These are phyloP conservation scores for Tangara arthus DNA, from an alignment of 2,797 vertebrate species.

Conservation along the genomic window DNA sequence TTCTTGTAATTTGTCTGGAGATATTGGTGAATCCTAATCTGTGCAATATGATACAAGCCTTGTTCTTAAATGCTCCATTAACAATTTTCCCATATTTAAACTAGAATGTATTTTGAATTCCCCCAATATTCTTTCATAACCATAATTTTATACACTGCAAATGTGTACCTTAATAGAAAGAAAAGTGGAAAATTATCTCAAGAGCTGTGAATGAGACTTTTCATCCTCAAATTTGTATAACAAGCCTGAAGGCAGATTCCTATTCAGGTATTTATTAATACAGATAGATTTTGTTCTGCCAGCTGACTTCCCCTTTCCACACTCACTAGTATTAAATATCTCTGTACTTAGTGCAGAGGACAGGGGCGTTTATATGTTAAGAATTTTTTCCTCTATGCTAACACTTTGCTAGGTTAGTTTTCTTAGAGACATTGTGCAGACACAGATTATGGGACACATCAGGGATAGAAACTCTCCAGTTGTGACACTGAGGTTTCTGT, in stretches of 20 bases:
- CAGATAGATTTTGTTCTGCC: neutral
- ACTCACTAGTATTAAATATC: neutral
- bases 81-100: neutral
- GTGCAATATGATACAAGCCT: neutral
- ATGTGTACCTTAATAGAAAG: neutral
- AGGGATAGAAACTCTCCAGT: neutral
- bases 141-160: neutral
- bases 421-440: neutral
- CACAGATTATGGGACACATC: neutral
- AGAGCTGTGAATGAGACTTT: neutral
- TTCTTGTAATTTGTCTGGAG: neutral
- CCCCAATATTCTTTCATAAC: neutral
- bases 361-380: fast-evolving
- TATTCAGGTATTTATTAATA: neutral
- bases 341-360: neutral
- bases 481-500: neutral
- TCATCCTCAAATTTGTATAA: neutral
- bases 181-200: neutral
- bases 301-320: neutral
- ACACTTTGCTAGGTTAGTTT: neutral
- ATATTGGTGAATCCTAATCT: neutral
- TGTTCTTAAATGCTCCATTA: neutral
- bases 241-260: neutral
- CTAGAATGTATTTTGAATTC: neutral
- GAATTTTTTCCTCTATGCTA: neutral